Evolutionary conservation across 2,113 vertebrate species (phyloP).

Genomic region (Donacobius atricapilla): DNA sequence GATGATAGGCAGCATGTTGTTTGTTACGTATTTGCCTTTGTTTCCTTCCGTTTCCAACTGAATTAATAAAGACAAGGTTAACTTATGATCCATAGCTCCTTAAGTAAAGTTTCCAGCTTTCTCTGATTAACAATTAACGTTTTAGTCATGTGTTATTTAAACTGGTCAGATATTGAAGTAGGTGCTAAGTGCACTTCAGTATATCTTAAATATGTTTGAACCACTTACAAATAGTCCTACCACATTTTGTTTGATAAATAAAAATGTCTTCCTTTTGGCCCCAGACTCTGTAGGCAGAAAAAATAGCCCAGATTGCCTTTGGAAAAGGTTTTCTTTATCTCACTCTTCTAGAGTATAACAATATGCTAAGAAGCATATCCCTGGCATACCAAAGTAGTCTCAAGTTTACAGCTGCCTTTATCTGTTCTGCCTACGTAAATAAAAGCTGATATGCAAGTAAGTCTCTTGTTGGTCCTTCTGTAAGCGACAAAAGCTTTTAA

Average conservation of each 20-base stretch:
- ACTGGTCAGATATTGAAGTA: neutral
- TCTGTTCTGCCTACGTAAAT: neutral
- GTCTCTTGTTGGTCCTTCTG: neutral
- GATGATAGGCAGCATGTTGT: neutral
- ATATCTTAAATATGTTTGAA: neutral
- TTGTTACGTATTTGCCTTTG: neutral
- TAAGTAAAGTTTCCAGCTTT: neutral
- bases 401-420: neutral
- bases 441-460: neutral
- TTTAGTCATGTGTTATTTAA: neutral
- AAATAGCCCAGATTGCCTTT: neutral
- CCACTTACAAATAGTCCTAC: neutral
- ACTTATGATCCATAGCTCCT: neutral
- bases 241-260: neutral
- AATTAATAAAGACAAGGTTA: neutral
- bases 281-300: neutral
- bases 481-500: conserved; percentile 1
- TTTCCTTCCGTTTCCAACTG: neutral
- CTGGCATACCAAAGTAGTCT: neutral
- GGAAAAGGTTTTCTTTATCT: neutral
- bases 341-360: neutral
- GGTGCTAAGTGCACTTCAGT: neutral
- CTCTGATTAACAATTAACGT: neutral
- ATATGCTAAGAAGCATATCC: neutral
- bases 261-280: neutral